These are phyloP conservation scores for Apoderus coryli DNA, from an alignment of 2,888 invertebrate species.

Conservation along the genomic window DNA sequence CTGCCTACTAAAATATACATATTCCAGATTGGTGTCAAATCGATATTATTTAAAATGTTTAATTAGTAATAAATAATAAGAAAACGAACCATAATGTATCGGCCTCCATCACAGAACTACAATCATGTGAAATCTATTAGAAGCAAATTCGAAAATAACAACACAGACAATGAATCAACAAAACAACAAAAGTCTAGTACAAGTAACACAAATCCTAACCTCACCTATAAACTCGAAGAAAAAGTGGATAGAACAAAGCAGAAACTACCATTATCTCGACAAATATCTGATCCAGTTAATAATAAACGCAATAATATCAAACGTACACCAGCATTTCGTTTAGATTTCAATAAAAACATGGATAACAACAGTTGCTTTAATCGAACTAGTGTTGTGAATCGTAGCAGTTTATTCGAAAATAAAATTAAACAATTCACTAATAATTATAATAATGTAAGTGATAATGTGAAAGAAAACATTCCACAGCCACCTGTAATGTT, in stretches of 20 bases:
- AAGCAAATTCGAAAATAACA: constrained; percentile 42
- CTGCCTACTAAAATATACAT: too few species aligned
- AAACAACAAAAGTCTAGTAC: background rate
- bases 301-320: constrained; percentile 38
- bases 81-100: too few species aligned
- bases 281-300: constrained; percentile 32
- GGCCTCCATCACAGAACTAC: constrained; percentile 29
- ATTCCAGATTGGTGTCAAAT: too few species aligned
- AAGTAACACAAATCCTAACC: background rate
- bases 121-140: constrained; percentile 48
- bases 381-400: constrained; percentile 17
- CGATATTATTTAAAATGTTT: too few species aligned
- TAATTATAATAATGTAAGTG: constrained; percentile 13
- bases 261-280: constrained; percentile 22
- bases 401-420: constrained; percentile 22
- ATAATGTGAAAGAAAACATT: constrained; percentile 9
- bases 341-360: constrained; percentile 34
- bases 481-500: constrained; percentile 1
- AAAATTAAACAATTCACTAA: constrained; percentile 25
- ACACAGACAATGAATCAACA: constrained; percentile 9
- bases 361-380: constrained; percentile 18
- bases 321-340: constrained; percentile 41
- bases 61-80: too few species aligned
- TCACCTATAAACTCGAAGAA: background rate
- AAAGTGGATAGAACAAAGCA: constrained; percentile 4